phyloP scores from a whole-genome alignment of 2,888 invertebrate genomes.

The Euzetes globulus region DNA sequence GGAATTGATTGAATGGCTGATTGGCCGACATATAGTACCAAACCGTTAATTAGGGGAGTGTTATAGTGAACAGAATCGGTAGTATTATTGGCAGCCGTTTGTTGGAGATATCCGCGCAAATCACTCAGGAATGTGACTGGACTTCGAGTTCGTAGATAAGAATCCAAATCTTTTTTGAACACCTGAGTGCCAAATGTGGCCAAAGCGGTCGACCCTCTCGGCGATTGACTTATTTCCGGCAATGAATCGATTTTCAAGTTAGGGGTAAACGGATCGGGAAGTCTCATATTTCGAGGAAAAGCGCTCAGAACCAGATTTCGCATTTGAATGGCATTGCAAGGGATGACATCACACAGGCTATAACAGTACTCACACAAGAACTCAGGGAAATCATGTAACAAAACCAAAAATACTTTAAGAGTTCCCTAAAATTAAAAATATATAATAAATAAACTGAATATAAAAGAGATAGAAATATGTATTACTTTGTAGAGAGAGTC shows the following conservation, averaged over 20 bases:
- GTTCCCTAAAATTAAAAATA: slow-evolving; percentile 54
- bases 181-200: slow-evolving; percentile 74
- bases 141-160: slow-evolving; percentile 84
- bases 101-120: slow-evolving; percentile 57
- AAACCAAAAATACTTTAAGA: slow-evolving; percentile 80
- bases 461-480: not conserved
- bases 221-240: slow-evolving; percentile 76
- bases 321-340: slow-evolving; percentile 98
- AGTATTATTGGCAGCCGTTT: not conserved
- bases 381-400: slow-evolving; percentile 98
- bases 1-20: slow-evolving; percentile 89
- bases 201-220: slow-evolving; percentile 81
- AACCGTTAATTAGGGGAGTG: slow-evolving; percentile 89
- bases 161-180: slow-evolving; percentile 93
- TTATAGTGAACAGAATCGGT: slow-evolving; percentile 60
- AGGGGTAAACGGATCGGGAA: slow-evolving; percentile 97
- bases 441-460: slow-evolving; percentile 21
- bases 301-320: slow-evolving; percentile 94
- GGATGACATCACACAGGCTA: slow-evolving; percentile 97
- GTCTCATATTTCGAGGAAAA: slow-evolving; percentile 92
- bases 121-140: slow-evolving; percentile 94
- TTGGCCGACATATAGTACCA: slow-evolving; percentile 94
- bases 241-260: slow-evolving; percentile 89
- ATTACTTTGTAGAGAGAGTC: slow-evolving; percentile 84
- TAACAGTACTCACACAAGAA: slow-evolving; percentile 99